Conservation (phyloP, 2,888 invertebrate species). For the Gari tellinella region DNA sequence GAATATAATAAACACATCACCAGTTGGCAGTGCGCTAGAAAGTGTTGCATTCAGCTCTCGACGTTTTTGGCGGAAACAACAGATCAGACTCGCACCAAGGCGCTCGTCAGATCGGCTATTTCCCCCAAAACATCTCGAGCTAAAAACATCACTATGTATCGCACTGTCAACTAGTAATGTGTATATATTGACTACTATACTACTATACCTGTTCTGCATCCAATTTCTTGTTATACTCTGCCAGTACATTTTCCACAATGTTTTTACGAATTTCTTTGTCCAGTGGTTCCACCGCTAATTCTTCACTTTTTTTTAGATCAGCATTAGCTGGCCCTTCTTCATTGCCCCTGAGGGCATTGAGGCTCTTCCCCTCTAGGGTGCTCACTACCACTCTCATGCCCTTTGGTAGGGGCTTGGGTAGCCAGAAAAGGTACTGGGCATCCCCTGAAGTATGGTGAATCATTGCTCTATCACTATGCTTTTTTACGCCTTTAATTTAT, state of each 20-base stretch:
- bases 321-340: not conserved
- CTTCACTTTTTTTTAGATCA: not conserved
- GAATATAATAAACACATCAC: too few relatives aligned
- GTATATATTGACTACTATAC: too few relatives aligned
- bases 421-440: slow-evolving; percentile 58
- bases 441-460: slow-evolving; percentile 38
- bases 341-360: slow-evolving; percentile 50
- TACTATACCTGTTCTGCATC: slow-evolving; percentile 69
- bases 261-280: slow-evolving; percentile 46
- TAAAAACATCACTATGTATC: too few relatives aligned
- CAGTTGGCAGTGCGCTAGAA: too few relatives aligned
- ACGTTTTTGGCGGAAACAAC: too few relatives aligned
- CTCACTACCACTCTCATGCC: slow-evolving; percentile 64
- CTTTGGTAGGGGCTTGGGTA: slow-evolving; percentile 57
- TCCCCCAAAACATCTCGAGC: too few relatives aligned
- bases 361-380: slow-evolving; percentile 64
- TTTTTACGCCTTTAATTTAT: too few relatives aligned
- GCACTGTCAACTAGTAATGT: too few relatives aligned
- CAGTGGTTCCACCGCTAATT: slow-evolving; percentile 60
- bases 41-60: too few relatives aligned
- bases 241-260: slow-evolving; percentile 58
- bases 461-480: too few relatives aligned
- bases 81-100: too few relatives aligned
- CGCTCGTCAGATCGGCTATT: too few relatives aligned
- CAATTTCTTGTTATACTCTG: slow-evolving; percentile 64